A percentile compares a stretch with the other conserved stretches of the same genome.
These are phyloP conservation scores for Drosophila planitibia DNA, from an alignment of 2,888 invertebrate genomes.

Conservation along the genomic window DNA sequence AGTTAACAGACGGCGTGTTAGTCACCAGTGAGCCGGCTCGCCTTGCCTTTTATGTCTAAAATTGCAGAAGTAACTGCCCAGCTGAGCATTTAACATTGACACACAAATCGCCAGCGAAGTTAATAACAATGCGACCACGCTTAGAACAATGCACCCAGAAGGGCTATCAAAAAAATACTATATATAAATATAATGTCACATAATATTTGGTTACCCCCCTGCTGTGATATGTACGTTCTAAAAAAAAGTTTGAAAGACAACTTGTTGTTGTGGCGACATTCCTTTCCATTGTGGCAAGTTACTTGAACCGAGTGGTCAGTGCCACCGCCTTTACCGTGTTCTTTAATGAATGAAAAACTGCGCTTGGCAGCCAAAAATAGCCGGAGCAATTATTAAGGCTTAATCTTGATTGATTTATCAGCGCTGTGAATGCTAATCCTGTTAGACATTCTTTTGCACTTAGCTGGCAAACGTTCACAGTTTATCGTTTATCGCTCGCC, in stretches of 20 bases:
- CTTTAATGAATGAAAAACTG: constrained; percentile 39
- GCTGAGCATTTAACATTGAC: constrained; percentile 82
- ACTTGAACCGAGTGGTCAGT: constrained; percentile 69
- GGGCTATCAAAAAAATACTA: constrained; percentile 23
- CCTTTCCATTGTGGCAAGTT: constrained; percentile 69
- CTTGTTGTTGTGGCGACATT: constrained; percentile 48
- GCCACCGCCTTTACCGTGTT: constrained; percentile 33
- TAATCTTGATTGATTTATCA: constrained; percentile 81
- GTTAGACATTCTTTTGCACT: constrained; percentile 80
- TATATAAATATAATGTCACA: constrained; percentile 53
- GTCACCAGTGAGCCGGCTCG: constrained; percentile 65
- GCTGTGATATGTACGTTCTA: constrained; percentile 57
- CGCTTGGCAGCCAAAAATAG: constrained; percentile 47
- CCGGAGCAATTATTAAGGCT: constrained; percentile 65
- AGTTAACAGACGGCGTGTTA: constrained; percentile 25
- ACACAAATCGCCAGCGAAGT: constrained; percentile 76
- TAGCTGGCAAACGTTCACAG: constrained; percentile 40
- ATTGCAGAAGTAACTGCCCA: constrained; percentile 78
- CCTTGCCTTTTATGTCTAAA: constrained; percentile 80
- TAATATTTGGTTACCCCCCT: constrained; percentile 57
- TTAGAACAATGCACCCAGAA: constrained; percentile 53
- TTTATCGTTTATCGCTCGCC: constrained; percentile 23
- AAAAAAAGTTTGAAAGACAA: constrained; percentile 50
- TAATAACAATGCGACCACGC: constrained; percentile 49
- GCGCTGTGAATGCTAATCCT: constrained; percentile 61